Percentiles rank a stretch among this genome's conserved stretches.
Conservation (phyloP, 2,113 vertebrate genomes). For the Trichechus manatus region DNA sequence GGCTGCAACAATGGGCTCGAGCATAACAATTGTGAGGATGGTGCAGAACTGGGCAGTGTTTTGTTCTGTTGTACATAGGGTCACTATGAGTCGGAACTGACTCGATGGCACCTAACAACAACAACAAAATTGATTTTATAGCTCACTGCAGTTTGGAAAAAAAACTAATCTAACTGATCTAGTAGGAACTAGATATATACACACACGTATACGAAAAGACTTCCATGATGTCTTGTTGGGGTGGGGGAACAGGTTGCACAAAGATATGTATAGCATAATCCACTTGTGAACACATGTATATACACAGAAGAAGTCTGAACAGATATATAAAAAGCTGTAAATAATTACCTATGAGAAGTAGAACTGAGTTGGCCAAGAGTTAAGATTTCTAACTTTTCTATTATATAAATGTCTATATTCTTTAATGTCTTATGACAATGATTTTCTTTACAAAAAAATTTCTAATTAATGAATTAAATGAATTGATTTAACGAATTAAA, state of each 20-base stretch:
- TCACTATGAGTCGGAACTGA: too few species aligned
- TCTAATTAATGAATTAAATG: slow-evolving; percentile 54
- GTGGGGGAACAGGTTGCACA: not conserved
- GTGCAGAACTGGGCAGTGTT: too few species aligned
- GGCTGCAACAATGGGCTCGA: too few species aligned
- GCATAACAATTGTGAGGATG: too few species aligned
- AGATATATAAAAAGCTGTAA: slow-evolving; percentile 17
- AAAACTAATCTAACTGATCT: not conserved
- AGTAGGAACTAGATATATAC: not conserved
- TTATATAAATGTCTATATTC: not conserved
- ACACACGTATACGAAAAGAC: not conserved
- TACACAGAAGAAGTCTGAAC: slow-evolving; percentile 32
- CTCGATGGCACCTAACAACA: too few species aligned
- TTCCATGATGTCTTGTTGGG: not conserved
- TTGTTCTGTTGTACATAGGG: too few species aligned
- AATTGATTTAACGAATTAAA: not conserved
- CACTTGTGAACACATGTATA: not conserved
- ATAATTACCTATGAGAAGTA: slow-evolving; percentile 23
- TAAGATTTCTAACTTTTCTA: slow-evolving; percentile 46
- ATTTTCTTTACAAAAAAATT: not conserved
- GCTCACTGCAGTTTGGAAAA: not conserved
- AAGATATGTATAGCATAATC: not conserved
- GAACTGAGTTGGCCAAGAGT: slow-evolving; percentile 36
- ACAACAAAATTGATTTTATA: slow-evolving; percentile 13
- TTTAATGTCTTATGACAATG: slow-evolving; percentile 42